Evolutionary conservation across 2,113 vertebrate species (phyloP).

Genomic region (Nothoprocta perdicaria): DNA sequence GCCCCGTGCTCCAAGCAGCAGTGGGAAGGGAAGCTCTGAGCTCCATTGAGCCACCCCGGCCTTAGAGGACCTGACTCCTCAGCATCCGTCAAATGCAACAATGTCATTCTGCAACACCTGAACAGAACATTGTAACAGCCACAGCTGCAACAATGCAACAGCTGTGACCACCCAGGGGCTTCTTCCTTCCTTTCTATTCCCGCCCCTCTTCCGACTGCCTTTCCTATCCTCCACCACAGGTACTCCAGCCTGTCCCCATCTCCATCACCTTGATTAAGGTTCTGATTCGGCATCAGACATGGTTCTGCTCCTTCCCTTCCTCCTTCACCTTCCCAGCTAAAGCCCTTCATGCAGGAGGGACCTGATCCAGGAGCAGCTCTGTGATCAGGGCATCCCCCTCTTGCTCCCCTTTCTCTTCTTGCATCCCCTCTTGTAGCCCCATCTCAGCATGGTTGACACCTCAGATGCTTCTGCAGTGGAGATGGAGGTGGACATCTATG

Average conservation of each 20-base stretch:
- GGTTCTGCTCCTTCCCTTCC: background rate
- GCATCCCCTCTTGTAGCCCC: background rate
- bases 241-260: constrained; percentile 41
- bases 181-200: background rate
- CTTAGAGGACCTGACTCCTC: background rate
- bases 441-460: background rate
- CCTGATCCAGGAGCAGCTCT: constrained; percentile 10
- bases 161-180: too few relatives aligned
- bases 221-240: background rate
- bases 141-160: background rate
- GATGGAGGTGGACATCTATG: fast-evolving
- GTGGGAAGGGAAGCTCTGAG: background rate
- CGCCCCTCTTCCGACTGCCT: background rate
- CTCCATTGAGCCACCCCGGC: background rate
- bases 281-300: background rate
- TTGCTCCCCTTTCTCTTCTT: background rate
- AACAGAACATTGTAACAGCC: too few relatives aligned
- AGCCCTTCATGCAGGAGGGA: background rate
- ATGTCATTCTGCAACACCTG: too few relatives aligned
- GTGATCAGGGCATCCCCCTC: background rate
- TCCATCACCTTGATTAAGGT: background rate
- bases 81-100: background rate
- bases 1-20: background rate
- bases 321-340: background rate
- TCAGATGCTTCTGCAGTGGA: background rate